Conservation (phyloP, 1,140 invertebrate genomes). For the Pteromalus puparum region DNA sequence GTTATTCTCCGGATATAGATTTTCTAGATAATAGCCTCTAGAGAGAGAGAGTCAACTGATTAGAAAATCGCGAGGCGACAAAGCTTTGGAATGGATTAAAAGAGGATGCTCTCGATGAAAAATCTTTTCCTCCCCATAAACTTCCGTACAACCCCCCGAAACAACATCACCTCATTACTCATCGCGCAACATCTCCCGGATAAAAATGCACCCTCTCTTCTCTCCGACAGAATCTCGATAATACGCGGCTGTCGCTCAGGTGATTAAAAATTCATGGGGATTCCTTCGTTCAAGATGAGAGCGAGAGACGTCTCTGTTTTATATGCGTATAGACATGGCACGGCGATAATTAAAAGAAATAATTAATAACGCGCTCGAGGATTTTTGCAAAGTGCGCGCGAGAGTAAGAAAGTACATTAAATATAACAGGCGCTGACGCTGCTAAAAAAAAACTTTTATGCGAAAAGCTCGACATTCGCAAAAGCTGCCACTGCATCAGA, state of each 20-base stretch:
- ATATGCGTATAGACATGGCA: background rate
- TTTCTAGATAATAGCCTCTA: no score
- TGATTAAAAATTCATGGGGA: slow-evolving; percentile 8
- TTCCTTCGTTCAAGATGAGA: background rate
- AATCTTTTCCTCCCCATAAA: no score
- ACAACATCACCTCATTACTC: background rate
- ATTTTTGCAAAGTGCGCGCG: background rate
- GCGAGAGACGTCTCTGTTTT: no score
- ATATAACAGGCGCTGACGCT: no score
- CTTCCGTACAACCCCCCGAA: no score
- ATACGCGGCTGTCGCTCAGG: background rate
- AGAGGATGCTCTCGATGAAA: background rate
- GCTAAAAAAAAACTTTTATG: background rate
- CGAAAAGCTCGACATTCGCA: background rate
- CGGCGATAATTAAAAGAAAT: background rate
- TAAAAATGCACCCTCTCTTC: background rate
- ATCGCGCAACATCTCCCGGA: background rate
- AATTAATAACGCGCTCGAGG: background rate
- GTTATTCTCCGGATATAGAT: no score
- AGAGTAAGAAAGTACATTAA: no score
- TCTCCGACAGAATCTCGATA: background rate
- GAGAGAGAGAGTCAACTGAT: no score
- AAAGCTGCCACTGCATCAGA: slow-evolving; percentile 12
- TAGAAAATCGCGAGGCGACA: background rate
- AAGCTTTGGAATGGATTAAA: slow-evolving; percentile 9